phyloP scores from a whole-genome alignment of 2,888 invertebrate species.

The Ceriagrion tenellum region DNA sequence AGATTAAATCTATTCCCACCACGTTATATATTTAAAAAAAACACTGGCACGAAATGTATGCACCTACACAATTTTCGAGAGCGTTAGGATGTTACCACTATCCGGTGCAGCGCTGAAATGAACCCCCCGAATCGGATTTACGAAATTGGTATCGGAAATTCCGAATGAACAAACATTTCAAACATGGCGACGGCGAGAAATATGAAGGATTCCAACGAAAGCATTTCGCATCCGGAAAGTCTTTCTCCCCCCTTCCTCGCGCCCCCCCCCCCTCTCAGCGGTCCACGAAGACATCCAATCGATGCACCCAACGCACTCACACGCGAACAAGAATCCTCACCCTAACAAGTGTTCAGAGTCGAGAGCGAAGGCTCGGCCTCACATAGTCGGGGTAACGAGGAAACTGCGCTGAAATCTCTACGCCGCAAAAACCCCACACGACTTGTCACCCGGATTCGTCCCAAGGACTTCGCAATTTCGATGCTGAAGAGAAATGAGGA shows the following conservation, averaged over 20 bases:
- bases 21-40: no score
- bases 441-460: no score
- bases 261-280: no score
- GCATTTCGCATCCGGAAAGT: not conserved
- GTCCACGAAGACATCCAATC: not conserved
- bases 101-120: not conserved
- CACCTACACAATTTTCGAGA: not conserved
- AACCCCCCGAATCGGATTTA: not conserved
- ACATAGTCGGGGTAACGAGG: not conserved
- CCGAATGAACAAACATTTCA: not conserved
- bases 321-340: no score
- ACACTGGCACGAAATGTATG: no score
- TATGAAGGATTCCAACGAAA: constrained; percentile 10
- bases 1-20: no score
- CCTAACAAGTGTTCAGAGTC: no score
- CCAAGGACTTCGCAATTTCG: no score
- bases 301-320: not conserved
- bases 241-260: not conserved
- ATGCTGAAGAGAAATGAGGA: no score
- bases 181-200: not conserved
- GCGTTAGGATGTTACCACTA: not conserved
- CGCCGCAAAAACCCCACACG: not conserved
- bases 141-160: not conserved
- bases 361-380: not conserved
- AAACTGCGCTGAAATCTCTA: not conserved